These are phyloP conservation scores for Caenorhabditis sp. DNA, from an alignment of 2,888 invertebrate species.

Conservation along the genomic window DNA sequence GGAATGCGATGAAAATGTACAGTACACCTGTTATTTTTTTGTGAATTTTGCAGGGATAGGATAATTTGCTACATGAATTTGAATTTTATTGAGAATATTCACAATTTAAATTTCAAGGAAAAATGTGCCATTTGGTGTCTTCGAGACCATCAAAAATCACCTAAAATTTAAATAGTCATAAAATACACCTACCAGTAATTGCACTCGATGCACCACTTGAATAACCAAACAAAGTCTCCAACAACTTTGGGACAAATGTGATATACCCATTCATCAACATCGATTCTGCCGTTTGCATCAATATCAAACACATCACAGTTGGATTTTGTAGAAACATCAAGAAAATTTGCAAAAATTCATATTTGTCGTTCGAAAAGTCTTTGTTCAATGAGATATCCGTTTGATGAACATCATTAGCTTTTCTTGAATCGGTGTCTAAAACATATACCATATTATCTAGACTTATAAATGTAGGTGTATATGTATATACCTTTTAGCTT, in stretches of 20 bases:
- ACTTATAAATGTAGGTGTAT: no score
- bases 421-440: conserved; percentile 49
- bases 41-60: no score
- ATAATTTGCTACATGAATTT: no score
- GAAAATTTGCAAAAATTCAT: conserved; percentile 49
- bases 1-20: no score
- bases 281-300: conserved; percentile 55
- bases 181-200: conserved; percentile 43
- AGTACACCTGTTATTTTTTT: no score
- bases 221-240: conserved; percentile 59
- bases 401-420: conserved; percentile 46
- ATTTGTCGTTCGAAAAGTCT: conserved; percentile 54
- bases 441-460: neutral
- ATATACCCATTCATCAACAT: conserved; percentile 63
- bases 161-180: neutral
- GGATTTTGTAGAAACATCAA: conserved; percentile 48
- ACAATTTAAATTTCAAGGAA: no score
- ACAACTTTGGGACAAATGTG: conserved; percentile 61
- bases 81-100: no score
- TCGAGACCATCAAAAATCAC: neutral
- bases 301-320: conserved; percentile 50
- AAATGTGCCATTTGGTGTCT: no score
- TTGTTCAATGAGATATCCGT: conserved; percentile 48
- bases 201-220: conserved; percentile 48
- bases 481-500: conserved; percentile 60